These are phyloP conservation scores for Melanotus villosus DNA, from an alignment of 2,888 invertebrate genomes.

Conservation along the genomic window DNA sequence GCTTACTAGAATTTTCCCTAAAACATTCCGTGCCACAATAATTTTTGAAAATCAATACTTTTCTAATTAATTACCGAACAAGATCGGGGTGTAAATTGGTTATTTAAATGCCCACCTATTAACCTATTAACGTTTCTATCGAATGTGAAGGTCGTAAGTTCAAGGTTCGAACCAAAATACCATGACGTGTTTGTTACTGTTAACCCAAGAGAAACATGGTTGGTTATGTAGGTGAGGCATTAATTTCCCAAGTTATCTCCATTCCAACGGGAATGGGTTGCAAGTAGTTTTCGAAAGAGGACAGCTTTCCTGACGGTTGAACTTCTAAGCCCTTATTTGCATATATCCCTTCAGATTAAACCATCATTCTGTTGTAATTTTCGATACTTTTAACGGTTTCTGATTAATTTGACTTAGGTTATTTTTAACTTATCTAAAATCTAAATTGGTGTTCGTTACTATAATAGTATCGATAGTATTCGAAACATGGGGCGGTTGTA, in stretches of 20 bases:
- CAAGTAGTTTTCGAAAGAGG: conserved; percentile 1
- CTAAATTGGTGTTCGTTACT: too few species aligned
- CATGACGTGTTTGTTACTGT: background rate
- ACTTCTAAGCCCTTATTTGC: background rate
- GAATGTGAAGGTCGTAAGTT: conserved; percentile 1
- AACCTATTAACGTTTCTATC: conserved; percentile 9
- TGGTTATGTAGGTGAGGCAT: conserved; percentile 5
- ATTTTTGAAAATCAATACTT: too few species aligned
- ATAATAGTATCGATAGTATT: too few species aligned
- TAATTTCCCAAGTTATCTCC: conserved; percentile 5
- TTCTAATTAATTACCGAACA: too few species aligned
- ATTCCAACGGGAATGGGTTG: background rate
- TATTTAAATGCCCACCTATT: conserved; percentile 7
- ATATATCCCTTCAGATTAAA: background rate
- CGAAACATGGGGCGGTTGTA: too few species aligned
- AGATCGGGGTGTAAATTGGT: too few species aligned
- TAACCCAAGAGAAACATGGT: conserved; percentile 6
- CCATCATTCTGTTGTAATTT: background rate
- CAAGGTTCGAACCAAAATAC: conserved; percentile 11
- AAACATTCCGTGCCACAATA: too few species aligned
- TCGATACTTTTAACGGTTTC: too few species aligned
- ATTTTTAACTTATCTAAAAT: too few species aligned
- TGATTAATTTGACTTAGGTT: too few species aligned
- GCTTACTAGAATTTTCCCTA: too few species aligned
- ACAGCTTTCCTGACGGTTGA: background rate